A percentile compares a stretch with the other conserved stretches of the same genome.
phyloP scores from a whole-genome alignment of 2,888 invertebrate genomes.

The Megaustenia siamemsis region DNA sequence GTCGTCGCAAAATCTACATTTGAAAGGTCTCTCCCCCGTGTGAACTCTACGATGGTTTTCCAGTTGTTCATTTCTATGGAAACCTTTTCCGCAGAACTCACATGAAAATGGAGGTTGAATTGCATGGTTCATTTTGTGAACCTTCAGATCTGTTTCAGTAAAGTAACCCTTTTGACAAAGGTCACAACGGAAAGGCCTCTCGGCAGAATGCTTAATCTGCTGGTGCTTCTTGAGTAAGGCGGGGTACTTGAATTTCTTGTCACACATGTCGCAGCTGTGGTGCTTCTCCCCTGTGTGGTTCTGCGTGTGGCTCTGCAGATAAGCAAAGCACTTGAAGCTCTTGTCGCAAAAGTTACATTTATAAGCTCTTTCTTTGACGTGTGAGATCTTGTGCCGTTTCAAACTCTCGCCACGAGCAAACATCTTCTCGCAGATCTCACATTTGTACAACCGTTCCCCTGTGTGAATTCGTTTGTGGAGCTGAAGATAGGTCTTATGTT shows the following conservation, averaged over 20 bases:
- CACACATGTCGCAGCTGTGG: conserved; percentile 52
- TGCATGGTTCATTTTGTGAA: conserved; percentile 53
- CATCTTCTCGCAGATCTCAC: conserved; percentile 52
- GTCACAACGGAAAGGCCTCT: conserved; percentile 51
- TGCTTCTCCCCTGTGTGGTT: conserved; percentile 55
- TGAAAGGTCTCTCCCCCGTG: conserved; percentile 46
- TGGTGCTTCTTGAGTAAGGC: conserved; percentile 51
- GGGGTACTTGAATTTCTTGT: conserved; percentile 46
- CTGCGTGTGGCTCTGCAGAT: conserved; percentile 49
- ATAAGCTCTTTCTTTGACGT: conserved; percentile 43
- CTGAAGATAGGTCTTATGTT: conserved; percentile 45
- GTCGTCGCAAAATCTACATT: conserved; percentile 48
- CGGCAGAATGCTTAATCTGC: conserved; percentile 52
- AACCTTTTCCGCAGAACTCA: conserved; percentile 51
- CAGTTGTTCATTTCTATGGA: conserved; percentile 36
- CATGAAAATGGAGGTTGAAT: conserved; percentile 37
- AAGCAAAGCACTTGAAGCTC: conserved; percentile 47
- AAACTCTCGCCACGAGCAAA: conserved; percentile 42
- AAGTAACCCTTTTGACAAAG: conserved; percentile 54
- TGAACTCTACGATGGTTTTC: conserved; percentile 41
- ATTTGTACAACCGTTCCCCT: conserved; percentile 33
- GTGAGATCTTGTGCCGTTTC: conserved; percentile 44
- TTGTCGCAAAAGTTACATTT: conserved; percentile 50
- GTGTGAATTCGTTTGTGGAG: conserved; percentile 48
- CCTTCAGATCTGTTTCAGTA: conserved; percentile 44